Conservation (phyloP, 2,888 invertebrate species). For the Aporophyla nigra region DNA sequence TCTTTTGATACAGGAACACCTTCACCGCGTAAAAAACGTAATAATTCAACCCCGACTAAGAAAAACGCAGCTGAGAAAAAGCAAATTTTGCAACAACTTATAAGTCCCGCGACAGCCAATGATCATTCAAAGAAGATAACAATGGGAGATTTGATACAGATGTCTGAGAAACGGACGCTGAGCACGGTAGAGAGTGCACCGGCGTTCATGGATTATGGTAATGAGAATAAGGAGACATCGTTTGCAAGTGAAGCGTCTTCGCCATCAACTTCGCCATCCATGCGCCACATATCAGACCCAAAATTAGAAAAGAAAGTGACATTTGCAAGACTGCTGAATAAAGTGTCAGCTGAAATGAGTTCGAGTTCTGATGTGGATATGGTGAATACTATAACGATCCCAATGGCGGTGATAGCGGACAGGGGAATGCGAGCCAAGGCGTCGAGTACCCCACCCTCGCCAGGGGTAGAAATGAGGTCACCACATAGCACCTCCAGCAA, state of each 20-base stretch:
- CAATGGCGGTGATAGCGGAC: conserved; percentile 87
- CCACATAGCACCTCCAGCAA: conserved; percentile 94
- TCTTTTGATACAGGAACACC: conserved; percentile 92
- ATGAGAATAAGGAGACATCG: conserved; percentile 91
- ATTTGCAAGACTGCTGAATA: conserved; percentile 93
- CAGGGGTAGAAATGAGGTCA: conserved; percentile 91
- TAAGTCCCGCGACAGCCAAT: conserved; percentile 92
- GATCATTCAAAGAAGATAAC: conserved; percentile 92
- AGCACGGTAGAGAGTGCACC: conserved; percentile 88
- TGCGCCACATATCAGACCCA: conserved; percentile 91
- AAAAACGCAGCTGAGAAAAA: conserved; percentile 95
- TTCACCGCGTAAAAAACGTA: conserved; percentile 94
- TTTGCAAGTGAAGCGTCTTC: conserved; percentile 90
- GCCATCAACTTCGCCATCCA: conserved; percentile 90
- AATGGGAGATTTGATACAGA: conserved; percentile 94
- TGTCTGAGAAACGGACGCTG: conserved; percentile 92
- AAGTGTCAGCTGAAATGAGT: conserved; percentile 95
- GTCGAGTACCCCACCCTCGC: conserved; percentile 92
- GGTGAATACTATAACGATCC: conserved; percentile 88
- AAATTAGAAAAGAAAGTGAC: conserved; percentile 95
- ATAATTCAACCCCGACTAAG: conserved; percentile 95
- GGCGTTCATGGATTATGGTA: conserved; percentile 86
- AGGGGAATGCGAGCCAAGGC: conserved; percentile 84
- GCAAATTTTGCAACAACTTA: conserved; percentile 94
- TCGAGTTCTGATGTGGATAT: conserved; percentile 93